Base-by-base conservation (phyloP, 64 coral and sea anemone genomes). In the Anthopleura sola region DNA sequence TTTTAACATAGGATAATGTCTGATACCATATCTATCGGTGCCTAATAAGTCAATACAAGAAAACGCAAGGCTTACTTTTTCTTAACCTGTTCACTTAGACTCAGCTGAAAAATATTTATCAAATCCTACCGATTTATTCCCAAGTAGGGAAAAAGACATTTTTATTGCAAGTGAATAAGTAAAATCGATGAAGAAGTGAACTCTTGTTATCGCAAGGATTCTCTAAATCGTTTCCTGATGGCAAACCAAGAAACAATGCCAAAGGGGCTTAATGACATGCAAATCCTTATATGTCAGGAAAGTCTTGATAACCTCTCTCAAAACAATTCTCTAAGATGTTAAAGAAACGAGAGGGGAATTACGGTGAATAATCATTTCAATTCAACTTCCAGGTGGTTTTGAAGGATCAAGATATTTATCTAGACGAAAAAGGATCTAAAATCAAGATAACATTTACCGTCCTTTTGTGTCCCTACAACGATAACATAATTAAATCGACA, bases 221-320 rank as follows among this genome's bases (percentile, higher is more conserved):
- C 66, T 34, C 26, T 34, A 71, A 71, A 31, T 71, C 29, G 66
- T 34, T 71, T 71, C 66, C 66, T 71, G 29, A 71, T 31, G 66
- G 66, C 66, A 71, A 71, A 71, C 29, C 24, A 71, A 31, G 11
- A 17, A 71, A 71, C 66, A 71, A 71, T 71, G 66, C 29, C 66
- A 16, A 71, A 71, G 66, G 66, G 66, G n/a, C 66, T 29, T 71
- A 71, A 71, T 71, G 66, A 71, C 66, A 71, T 71, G 66, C 66
- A 71, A 71, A 71, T 71, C 66, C 66, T 71, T 28, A 71, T 17
- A 32, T 36, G 13, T 71, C 66, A 71, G 66, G 66, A 71, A 71
- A 71, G 66, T 71, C 66, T 71, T 71, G 66, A 71, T 71, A 71
- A 71, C 66, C 66, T 71, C 66, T 31, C 66, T 71, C 66, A 34